Evolutionary conservation across 92 coral and sea anemone species (phyloP).

Genomic region (Epizoanthus illoricatus): DNA sequence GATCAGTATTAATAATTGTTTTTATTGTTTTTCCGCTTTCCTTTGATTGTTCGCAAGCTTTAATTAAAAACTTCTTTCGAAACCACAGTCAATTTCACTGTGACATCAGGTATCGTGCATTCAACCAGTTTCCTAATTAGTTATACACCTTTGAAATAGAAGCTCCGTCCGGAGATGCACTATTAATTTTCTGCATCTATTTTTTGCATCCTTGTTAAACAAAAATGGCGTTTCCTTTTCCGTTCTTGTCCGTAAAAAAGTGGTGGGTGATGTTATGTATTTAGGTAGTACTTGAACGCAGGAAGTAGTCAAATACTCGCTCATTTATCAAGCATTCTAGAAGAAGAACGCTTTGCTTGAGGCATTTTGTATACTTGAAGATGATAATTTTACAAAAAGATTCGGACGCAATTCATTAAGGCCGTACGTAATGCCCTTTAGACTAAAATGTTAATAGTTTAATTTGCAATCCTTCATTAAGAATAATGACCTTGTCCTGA

Average conservation of each 20-base stretch:
- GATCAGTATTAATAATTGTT: constrained; percentile 9
- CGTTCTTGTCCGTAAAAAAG: constrained; percentile 5
- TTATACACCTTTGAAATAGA: too few relatives aligned
- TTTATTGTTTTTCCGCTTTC: background rate
- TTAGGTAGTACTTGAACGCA: constrained; percentile 2
- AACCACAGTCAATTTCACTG: too few relatives aligned
- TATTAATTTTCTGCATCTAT: constrained; percentile 23
- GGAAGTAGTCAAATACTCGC: background rate
- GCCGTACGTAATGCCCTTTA: too few relatives aligned
- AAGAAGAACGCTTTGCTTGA: too few relatives aligned
- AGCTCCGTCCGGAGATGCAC: background rate
- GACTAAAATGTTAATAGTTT: too few relatives aligned
- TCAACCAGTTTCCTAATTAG: too few relatives aligned
- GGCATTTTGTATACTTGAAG: too few relatives aligned
- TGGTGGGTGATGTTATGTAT: background rate
- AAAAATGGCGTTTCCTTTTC: constrained; percentile 19
- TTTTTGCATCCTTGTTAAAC: constrained; percentile 10
- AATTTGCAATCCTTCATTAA: too few relatives aligned
- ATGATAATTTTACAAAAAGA: too few relatives aligned
- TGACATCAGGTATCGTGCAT: too few relatives aligned
- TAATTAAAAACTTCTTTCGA: too few relatives aligned
- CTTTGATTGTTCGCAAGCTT: background rate
- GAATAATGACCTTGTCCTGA: background rate
- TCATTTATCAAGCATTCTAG: background rate
- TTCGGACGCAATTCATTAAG: too few relatives aligned